Conservation (phyloP, 2,797 vertebrate species). For the Gymnothorax reevesii region DNA sequence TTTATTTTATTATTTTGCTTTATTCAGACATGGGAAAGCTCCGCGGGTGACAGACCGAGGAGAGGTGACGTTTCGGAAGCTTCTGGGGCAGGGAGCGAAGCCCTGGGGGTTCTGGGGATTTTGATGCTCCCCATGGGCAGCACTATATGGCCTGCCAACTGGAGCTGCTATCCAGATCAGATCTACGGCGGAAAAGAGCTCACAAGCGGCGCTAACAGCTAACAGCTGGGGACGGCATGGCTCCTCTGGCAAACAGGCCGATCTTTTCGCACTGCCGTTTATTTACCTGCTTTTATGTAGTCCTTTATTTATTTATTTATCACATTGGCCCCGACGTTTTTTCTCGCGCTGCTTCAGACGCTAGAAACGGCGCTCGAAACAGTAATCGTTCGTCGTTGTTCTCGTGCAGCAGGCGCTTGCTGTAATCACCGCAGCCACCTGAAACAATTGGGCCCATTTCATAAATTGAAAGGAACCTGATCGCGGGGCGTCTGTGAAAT, state of each 20-base stretch:
- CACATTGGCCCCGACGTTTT: background rate
- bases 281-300: constrained; percentile 24
- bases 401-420: constrained; percentile 30
- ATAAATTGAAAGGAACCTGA: constrained; percentile 34
- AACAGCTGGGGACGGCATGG: background rate
- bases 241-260: background rate
- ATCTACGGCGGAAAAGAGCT: background rate
- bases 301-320: constrained; percentile 24
- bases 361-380: constrained; percentile 24
- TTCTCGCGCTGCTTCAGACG: background rate
- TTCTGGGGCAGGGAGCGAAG: background rate
- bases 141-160: background rate
- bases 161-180: background rate
- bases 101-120: background rate
- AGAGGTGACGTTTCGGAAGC: background rate
- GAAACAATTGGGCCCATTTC: constrained; percentile 8
- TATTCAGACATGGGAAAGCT: background rate
- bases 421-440: constrained; percentile 26
- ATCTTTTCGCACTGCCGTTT: background rate
- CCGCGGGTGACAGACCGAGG: background rate
- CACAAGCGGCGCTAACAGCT: background rate
- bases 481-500: background rate
- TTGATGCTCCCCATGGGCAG: too few relatives aligned
- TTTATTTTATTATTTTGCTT: background rate
- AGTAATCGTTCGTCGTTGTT: constrained; percentile 36